Evolutionary conservation across 1,140 invertebrate species (phyloP).

Genomic region (Trichonephila clavipes): DNA sequence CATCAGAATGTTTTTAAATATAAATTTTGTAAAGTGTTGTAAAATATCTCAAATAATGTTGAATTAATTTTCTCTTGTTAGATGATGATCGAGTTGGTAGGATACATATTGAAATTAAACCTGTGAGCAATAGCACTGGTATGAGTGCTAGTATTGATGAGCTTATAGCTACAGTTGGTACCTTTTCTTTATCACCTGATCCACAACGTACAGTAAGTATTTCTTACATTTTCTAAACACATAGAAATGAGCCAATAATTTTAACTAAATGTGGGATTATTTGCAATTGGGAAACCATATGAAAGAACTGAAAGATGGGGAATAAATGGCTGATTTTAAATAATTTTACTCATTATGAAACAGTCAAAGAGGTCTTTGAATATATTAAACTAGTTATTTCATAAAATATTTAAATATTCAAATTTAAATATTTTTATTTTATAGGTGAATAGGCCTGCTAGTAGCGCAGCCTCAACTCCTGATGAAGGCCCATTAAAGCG

Average conservation of each 20-base stretch:
- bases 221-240: background rate
- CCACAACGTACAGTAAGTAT: constrained; percentile 83
- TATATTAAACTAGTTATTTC: too few species aligned
- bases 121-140: constrained; percentile 90
- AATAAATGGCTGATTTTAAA: too few species aligned
- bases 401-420: too few species aligned
- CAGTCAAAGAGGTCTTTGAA: too few species aligned
- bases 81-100: constrained; percentile 90
- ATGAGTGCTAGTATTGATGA: constrained; percentile 97
- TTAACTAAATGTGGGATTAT: too few species aligned
- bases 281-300: too few species aligned
- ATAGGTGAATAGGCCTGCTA: constrained; percentile 77
- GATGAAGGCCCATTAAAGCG: constrained; percentile 87
- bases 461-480: constrained; percentile 82
- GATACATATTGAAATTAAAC: constrained; percentile 97
- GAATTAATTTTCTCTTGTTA: constrained; percentile 75
- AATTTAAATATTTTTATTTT: constrained; percentile 42
- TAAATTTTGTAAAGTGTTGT: too few species aligned
- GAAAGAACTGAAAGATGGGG: too few species aligned
- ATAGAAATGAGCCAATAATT: too few species aligned
- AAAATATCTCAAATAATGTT: too few species aligned
- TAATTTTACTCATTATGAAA: too few species aligned
- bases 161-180: constrained; percentile 93
- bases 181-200: constrained; percentile 90
- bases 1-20: too few species aligned